Evolutionary conservation across 2,797 vertebrate species (phyloP).

Genomic region (Tragopan temminckii): DNA sequence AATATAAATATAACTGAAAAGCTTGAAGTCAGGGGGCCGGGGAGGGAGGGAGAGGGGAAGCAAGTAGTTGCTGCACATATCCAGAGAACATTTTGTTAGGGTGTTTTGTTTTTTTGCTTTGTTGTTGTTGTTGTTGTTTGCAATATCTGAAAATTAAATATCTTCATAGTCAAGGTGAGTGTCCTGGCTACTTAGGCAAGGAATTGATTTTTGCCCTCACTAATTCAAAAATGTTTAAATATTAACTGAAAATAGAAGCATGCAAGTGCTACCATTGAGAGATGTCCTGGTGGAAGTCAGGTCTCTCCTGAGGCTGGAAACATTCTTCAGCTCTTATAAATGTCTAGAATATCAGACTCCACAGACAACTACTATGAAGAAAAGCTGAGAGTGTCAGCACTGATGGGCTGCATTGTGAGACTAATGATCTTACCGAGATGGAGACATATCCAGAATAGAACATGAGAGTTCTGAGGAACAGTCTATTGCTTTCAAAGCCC

Average conservation of each 20-base stretch:
- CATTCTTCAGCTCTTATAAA: background rate
- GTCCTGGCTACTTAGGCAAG: background rate
- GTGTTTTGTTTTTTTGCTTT: background rate
- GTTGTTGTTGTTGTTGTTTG: background rate
- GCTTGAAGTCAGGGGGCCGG: background rate
- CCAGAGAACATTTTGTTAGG: background rate
- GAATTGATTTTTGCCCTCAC: background rate
- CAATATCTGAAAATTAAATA: background rate
- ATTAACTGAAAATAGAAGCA: background rate
- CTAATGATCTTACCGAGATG: background rate
- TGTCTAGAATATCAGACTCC: rapidly evolving
- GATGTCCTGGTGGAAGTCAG: background rate
- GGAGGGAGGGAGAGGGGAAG: background rate
- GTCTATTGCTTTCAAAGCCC: background rate
- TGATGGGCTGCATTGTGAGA: background rate
- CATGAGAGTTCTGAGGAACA: background rate
- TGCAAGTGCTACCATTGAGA: background rate
- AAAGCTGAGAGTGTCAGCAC: background rate
- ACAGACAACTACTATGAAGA: background rate
- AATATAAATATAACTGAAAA: background rate
- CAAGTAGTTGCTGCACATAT: background rate
- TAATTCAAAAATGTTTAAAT: background rate
- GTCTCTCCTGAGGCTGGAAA: background rate
- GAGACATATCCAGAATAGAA: background rate
- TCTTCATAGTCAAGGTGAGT: background rate